phyloP scores from a whole-genome alignment of 1,140 invertebrate genomes.

The Scaptomyza graminum region DNA sequence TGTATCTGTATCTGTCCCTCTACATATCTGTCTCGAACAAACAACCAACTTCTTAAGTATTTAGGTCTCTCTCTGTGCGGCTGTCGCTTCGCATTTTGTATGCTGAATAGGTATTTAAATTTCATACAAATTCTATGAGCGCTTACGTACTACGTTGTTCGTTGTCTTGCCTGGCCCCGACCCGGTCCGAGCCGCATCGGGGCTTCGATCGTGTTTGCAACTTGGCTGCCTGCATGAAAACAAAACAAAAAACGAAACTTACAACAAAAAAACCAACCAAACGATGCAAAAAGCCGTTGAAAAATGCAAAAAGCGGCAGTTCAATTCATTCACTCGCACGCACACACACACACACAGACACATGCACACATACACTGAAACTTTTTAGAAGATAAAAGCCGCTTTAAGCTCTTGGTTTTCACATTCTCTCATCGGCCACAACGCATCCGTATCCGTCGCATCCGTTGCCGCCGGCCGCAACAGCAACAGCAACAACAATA shows the following conservation, averaged over 20 bases:
- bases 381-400: constrained; percentile 49
- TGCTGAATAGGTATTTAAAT: constrained; percentile 82
- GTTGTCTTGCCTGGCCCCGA: constrained; percentile 47
- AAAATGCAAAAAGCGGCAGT: constrained; percentile 69
- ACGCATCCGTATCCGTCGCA: constrained; percentile 59
- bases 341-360: constrained; percentile 21
- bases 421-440: constrained; percentile 28
- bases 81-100: constrained; percentile 79
- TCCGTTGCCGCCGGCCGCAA: constrained; percentile 40
- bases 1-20: constrained; percentile 5
- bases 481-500: constrained; percentile 39
- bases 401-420: constrained; percentile 57
- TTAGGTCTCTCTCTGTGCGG: constrained; percentile 70
- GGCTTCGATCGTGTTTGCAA: constrained; percentile 38
- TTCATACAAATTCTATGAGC: constrained; percentile 81
- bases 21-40: constrained; percentile 4
- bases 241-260: constrained; percentile 14
- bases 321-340: constrained; percentile 58
- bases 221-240: constrained; percentile 35
- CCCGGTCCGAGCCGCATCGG: constrained; percentile 7
- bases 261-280: constrained; percentile 1
- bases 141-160: constrained; percentile 8
- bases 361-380: constrained; percentile 2
- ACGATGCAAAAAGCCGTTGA: constrained; percentile 49
- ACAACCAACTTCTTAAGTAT: constrained; percentile 74